Conservation (phyloP, 1,140 invertebrate genomes). For the Lamellibrachia luymesi region DNA sequence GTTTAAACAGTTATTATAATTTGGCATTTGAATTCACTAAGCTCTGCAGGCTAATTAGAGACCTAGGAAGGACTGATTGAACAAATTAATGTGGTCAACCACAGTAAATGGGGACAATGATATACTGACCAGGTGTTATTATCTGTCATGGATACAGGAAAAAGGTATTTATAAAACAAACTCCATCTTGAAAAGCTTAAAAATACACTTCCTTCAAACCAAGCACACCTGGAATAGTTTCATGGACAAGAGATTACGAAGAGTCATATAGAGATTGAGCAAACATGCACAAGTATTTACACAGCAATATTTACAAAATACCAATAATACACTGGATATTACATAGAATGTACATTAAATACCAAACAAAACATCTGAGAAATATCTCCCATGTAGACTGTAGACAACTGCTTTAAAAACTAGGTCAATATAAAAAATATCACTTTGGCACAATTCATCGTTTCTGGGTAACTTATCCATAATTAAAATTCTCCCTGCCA, state of each 20-base stretch:
- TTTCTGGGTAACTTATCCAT: neutral
- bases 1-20: no score
- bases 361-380: neutral
- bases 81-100: no score
- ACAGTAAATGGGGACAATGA: no score
- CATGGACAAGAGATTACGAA: no score
- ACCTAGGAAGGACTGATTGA: no score
- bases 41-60: no score
- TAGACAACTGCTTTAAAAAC: neutral
- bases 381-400: neutral
- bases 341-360: neutral
- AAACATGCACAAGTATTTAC: neutral
- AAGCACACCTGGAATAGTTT: neutral
- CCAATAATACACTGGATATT: neutral
- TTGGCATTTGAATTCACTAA: neutral
- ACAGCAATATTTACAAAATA: neutral
- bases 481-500: neutral
- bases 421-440: neutral
- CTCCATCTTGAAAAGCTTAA: neutral
- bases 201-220: neutral
- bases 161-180: neutral
- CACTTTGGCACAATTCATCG: neutral
- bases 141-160: neutral
- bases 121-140: no score
- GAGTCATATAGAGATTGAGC: neutral